Evolutionary conservation across 2,888 invertebrate genomes (phyloP), one percentile per base, ranked within the genome.

Genomic region (Hypercompe scribonia): DNA sequence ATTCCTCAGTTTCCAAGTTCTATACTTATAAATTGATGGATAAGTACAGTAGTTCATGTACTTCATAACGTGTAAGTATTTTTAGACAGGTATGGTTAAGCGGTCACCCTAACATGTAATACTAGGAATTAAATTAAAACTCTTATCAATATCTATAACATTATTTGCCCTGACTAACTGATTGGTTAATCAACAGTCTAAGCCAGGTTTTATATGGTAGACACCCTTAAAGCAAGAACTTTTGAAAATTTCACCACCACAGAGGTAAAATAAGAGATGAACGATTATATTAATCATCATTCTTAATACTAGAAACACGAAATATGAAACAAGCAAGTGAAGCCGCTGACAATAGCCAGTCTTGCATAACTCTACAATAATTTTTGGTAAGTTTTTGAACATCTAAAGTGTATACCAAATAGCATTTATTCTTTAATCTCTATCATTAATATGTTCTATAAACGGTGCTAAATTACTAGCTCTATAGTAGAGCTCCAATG

Each of bases 401-500:
- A 33, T n/a, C 46, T 33, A 13, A 46, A 58, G 33, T 67, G n/a
- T 67, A 13, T 68, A 5, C 54, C 15, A 28, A 68, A 36, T n/a
- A 5, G 50, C 66, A 71, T 67, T 76, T 73, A 75, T 80, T 70
- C 33, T 63, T 46, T 58, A 24, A 65, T 39, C 36, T 34, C 36
- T 65, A 67, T 76, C 71, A 64, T 54, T 78, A 69, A 15, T 77
- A 58, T 64, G 31, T 24, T 61, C 39, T 39, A 28, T 61, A 69
- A 36, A 61, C 54, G 63, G 39, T 54, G 18, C 65, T 36, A 71
- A 68, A 72, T 61, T 54, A 63, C 68, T 15, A n/a, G 46, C 58
- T 65, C 70, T 70, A 70, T 21, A 11, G 65, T 70, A 75, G 54
- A 68, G 65, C 21, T 70, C 4, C 13, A 73, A 65, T 66, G 79